Percentiles rank a stretch among this genome's conserved stretches.
Conservation (phyloP, 2,113 vertebrate genomes). For the Gavia stellata region DNA sequence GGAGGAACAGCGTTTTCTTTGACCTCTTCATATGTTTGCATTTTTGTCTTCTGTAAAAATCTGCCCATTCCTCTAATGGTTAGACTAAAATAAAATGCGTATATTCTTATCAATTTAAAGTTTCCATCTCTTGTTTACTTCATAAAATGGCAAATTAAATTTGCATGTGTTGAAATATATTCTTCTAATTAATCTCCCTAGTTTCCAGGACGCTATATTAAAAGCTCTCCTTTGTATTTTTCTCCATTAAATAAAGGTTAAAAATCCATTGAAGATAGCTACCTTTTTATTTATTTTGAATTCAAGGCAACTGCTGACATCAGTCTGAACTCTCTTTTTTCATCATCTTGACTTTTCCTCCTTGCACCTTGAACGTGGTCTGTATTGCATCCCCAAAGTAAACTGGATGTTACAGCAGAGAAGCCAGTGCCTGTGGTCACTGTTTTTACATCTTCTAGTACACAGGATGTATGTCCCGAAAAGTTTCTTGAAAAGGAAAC, state of each 20-base stretch:
- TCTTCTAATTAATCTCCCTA: neutral
- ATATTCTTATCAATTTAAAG: neutral
- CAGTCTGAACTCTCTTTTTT: neutral
- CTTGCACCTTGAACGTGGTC: neutral
- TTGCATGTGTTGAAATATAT: neutral
- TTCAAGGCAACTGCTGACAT: neutral
- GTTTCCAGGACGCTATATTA: neutral
- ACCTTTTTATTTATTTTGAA: neutral
- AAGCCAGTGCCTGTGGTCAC: neutral
- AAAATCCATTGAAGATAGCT: neutral
- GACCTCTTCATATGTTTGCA: neutral
- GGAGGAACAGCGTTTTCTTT: neutral
- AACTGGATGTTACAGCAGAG: neutral
- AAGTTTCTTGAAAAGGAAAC: neutral
- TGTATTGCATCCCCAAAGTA: neutral
- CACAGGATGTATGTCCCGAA: neutral
- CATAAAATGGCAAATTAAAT: neutral
- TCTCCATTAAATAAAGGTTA: neutral
- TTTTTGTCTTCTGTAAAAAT: neutral
- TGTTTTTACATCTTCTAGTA: neutral
- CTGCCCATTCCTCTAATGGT: neutral
- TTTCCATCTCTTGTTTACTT: neutral
- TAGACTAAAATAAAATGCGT: neutral
- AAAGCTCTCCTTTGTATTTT: neutral
- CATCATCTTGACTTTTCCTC: neutral